Conservation (phyloP, 2,113 vertebrate species). For the Sakesphorus luctuosus region DNA sequence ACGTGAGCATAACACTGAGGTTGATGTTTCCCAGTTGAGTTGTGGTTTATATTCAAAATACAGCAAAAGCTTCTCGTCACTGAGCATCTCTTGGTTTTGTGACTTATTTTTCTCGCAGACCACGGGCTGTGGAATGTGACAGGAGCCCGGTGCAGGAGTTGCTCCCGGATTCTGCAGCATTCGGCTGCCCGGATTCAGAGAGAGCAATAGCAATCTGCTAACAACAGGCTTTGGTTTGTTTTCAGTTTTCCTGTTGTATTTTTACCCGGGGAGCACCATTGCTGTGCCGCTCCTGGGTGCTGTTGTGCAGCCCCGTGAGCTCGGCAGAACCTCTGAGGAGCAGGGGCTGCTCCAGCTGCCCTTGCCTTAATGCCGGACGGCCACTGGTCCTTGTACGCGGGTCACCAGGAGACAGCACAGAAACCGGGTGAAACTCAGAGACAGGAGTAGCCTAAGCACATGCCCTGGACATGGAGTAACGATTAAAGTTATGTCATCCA, state of each 20-base stretch:
- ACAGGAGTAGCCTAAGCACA: background rate
- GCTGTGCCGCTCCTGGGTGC: rapidly evolving
- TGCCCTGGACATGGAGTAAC: background rate
- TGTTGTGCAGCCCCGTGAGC: background rate
- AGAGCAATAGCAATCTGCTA: rapidly evolving
- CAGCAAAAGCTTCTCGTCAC: background rate
- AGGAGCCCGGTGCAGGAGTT: background rate
- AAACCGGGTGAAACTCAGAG: background rate
- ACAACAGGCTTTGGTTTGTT: background rate
- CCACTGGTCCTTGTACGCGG: rapidly evolving
- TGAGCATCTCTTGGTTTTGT: background rate
- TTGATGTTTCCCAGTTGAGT: background rate
- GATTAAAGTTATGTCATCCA: conserved; percentile 23
- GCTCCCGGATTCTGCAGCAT: background rate
- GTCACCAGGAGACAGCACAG: background rate
- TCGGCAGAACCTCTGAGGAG: rapidly evolving
- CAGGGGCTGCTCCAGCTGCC: background rate
- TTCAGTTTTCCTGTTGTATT: background rate
- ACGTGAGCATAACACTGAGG: rapidly evolving
- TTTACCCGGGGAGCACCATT: background rate
- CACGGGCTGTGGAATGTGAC: background rate
- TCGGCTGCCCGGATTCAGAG: background rate
- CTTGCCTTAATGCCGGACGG: background rate
- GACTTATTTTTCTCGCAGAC: background rate
- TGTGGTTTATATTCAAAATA: background rate